Evolutionary conservation across 2,113 vertebrate genomes (phyloP).

Genomic region (Engraulis encrasicolus): DNA sequence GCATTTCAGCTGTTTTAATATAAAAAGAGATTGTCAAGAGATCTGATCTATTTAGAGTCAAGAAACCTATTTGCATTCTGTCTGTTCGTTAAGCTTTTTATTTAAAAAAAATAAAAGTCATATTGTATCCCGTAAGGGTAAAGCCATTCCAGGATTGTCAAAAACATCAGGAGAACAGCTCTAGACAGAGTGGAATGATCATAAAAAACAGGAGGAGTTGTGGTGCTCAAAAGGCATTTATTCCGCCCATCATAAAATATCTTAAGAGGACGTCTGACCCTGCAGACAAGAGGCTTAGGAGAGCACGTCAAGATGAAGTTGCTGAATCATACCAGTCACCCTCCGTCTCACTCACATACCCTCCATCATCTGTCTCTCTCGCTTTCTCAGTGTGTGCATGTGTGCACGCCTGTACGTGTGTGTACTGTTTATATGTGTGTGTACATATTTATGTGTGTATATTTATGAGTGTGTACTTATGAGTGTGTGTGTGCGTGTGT

Average conservation of each 20-base stretch:
- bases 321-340: constrained; percentile 26
- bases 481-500: too few relatives aligned
- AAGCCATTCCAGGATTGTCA: not conserved
- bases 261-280: not conserved
- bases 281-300: constrained; percentile 10
- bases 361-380: not conserved
- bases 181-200: not conserved
- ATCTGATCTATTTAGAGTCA: too few relatives aligned
- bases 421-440: too few relatives aligned
- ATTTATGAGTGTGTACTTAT: too few relatives aligned
- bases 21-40: too few relatives aligned
- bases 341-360: not conserved
- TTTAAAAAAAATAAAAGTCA: not conserved
- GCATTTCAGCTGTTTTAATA: too few relatives aligned
- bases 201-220: not conserved
- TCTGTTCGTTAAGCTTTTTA: too few relatives aligned
- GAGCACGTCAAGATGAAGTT: constrained; percentile 37
- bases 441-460: too few relatives aligned
- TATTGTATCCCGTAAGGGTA: not conserved
- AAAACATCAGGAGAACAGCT: not conserved
- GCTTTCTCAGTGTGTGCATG: not conserved
- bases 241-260: not conserved
- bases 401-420: too few relatives aligned
- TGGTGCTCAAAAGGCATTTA: not conserved
- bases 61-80: too few relatives aligned